Evolutionary conservation across 2,888 invertebrate species (phyloP), one percentile per base, ranked within the genome.

Genomic region (Drosophila recens): DNA sequence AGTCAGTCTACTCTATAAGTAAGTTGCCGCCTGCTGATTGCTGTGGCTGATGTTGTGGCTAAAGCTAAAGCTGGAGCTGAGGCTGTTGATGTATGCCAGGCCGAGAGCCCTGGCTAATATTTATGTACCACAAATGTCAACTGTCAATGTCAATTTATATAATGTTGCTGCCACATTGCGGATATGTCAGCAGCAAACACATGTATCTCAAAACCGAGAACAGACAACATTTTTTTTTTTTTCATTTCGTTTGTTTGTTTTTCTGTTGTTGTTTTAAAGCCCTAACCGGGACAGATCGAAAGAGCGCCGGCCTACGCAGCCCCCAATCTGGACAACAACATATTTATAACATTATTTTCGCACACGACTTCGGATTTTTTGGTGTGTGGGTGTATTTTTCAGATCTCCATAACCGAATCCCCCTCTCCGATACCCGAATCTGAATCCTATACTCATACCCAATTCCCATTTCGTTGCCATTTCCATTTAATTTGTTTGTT

Each of bases 41-140:
- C 79, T 71, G 58, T 56, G 51, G 53, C 56, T 42, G 68, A 53
- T 80, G 68, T 66, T 67, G 75, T 45, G 63, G 79, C 66, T 65
- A 58, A 56, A 65, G 23, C 49, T 27, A 38, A 38, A 42, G 45
- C 67, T 79, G 67, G 15, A 3, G 33, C 48, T 30, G 57, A n/a
- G 40, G 49, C 42, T 43, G 80, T 84, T 80, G 80, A 84, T 81
- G 79, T 81, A 81, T 84, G 84, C 61, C 56, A 59, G 64, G 36
- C 54, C 38, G n/a, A 49, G 33, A 62, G 77, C 83, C 65, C 80
- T 88, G 83, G 89, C 89, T 88, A 88, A 83, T 87, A 88, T 88
- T 88, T 84, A 88, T 84, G 83, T 84, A 84, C 89, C 83, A 88
- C 83, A 84, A 88, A 84, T 88, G 83, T 88, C 89, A 85, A 88